phyloP scores from a whole-genome alignment of 2,797 vertebrate genomes.

The Phoeniculus purpureus region DNA sequence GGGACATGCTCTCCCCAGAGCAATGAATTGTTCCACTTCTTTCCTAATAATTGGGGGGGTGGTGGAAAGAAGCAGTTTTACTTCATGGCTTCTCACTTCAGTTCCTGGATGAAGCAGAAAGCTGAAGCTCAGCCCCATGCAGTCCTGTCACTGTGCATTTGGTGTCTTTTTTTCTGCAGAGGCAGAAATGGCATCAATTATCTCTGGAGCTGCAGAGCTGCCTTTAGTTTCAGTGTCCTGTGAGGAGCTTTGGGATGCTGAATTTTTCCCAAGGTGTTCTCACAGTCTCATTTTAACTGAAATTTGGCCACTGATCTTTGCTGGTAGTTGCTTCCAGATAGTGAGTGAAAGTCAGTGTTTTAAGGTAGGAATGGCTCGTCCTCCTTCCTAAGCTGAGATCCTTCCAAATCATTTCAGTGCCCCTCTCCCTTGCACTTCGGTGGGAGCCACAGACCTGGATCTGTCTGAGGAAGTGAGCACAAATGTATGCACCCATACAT shows the following conservation, averaged over 20 bases:
- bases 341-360: not conserved
- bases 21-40: constrained; percentile 9
- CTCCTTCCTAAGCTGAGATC: not conserved
- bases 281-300: not conserved
- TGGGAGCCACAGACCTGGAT: not conserved
- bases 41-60: not conserved
- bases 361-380: not conserved
- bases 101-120: not conserved
- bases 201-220: not conserved
- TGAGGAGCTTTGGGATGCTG: not conserved
- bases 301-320: not conserved
- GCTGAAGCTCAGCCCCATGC: not conserved
- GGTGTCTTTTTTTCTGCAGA: not conserved
- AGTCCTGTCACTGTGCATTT: not conserved
- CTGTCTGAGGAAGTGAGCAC: not conserved
- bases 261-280: not conserved
- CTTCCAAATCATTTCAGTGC: not conserved
- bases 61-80: not conserved
- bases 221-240: not conserved
- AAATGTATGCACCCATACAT: not conserved
- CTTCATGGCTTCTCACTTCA: not conserved
- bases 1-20: not conserved
- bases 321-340: not conserved
- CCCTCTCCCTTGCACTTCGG: not conserved
- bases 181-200: not conserved